Evolutionary conservation across 2,888 invertebrate species (phyloP).

Genomic region (Romanomermis culicivorax): DNA sequence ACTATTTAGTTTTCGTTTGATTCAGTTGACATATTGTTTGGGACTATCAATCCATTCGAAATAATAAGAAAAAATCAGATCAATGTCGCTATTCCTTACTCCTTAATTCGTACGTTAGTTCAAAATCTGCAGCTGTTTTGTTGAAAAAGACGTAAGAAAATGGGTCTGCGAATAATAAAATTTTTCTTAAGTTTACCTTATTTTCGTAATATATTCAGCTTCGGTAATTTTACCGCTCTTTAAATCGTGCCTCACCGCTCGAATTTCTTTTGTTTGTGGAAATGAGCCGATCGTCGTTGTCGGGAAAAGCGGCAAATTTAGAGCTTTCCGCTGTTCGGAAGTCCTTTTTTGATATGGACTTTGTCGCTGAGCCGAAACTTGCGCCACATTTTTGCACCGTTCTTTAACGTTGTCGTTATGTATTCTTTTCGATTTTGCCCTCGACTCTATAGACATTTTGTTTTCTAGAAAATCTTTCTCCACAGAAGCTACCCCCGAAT

Average conservation of each 20-base stretch:
- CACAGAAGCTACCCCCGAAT: not conserved
- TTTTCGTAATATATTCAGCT: constrained; percentile 7
- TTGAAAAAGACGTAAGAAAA: too few species aligned
- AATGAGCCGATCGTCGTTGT: constrained; percentile 12
- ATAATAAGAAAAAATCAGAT: too few species aligned
- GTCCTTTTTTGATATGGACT: not conserved
- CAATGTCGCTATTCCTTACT: too few species aligned
- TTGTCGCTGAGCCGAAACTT: not conserved
- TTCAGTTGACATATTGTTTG: too few species aligned
- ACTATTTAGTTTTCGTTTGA: too few species aligned
- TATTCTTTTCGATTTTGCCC: not conserved
- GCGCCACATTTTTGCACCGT: not conserved
- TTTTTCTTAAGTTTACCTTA: too few species aligned
- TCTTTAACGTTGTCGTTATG: not conserved
- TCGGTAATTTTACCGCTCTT: constrained; percentile 9
- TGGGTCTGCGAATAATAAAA: too few species aligned
- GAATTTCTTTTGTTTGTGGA: constrained; percentile 11
- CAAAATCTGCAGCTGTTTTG: too few species aligned
- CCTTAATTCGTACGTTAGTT: too few species aligned
- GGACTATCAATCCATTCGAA: too few species aligned
- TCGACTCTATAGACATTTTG: not conserved
- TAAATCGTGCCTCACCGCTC: constrained; percentile 4
- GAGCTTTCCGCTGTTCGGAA: not conserved
- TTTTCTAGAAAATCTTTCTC: not conserved
- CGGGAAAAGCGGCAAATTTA: constrained; percentile 10